Percentiles rank a stretch among this genome's conserved stretches.
These are phyloP conservation scores for Ranitomeya imitator DNA, from an alignment of 2,113 vertebrate species.

Conservation along the genomic window DNA sequence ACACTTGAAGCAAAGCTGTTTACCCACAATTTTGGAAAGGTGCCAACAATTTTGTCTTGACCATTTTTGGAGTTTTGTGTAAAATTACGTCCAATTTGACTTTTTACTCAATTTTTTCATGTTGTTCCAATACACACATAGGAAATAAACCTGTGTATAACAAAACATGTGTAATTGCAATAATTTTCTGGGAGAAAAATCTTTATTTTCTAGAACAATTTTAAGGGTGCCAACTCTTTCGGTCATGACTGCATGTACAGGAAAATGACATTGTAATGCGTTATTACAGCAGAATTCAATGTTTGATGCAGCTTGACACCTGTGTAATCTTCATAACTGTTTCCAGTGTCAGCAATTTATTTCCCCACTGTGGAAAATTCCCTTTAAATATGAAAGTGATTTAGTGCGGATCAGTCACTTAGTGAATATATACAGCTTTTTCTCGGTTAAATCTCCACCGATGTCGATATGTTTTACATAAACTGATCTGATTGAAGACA, in stretches of 20 bases:
- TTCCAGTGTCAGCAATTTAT: background rate
- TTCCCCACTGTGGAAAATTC: background rate
- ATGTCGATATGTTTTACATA: background rate
- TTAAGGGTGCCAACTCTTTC: too few relatives aligned
- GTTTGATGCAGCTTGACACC: background rate
- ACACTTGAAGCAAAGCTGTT: too few relatives aligned
- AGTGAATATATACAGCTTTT: background rate
- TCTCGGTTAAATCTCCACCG: background rate
- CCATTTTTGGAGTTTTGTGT: too few relatives aligned
- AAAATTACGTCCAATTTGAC: too few relatives aligned
- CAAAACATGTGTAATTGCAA: too few relatives aligned
- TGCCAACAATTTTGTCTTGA: too few relatives aligned
- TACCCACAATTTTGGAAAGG: too few relatives aligned
- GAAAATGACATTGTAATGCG: background rate
- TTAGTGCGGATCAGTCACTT: background rate
- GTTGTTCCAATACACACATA: too few relatives aligned
- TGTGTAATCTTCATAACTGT: background rate
- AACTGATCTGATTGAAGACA: slow-evolving; percentile 22
- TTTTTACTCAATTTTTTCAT: too few relatives aligned
- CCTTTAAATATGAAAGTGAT: background rate
- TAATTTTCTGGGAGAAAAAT: too few relatives aligned
- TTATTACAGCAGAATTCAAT: background rate
- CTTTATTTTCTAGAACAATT: too few relatives aligned
- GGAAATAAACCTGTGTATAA: too few relatives aligned
- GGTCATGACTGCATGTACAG: background rate